phyloP scores from a whole-genome alignment of 2,888 invertebrate genomes.

The Cistogaster globosa region DNA sequence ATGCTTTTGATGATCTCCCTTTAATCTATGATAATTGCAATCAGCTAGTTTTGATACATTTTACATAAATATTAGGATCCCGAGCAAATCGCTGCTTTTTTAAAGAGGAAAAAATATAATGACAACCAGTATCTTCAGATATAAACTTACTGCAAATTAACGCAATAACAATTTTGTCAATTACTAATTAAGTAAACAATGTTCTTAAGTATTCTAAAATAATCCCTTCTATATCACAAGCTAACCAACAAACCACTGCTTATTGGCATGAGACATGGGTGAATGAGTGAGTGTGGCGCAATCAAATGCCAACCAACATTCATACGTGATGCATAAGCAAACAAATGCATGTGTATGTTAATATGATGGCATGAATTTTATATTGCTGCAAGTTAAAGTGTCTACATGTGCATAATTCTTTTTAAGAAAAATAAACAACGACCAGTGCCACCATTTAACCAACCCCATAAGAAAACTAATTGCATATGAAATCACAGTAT shows the following conservation, averaged over 20 bases:
- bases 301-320: conserved; percentile 61
- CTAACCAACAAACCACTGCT: conserved; percentile 59
- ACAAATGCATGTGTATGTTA: conserved; percentile 12
- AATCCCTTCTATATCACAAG: conserved; percentile 20
- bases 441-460: conserved; percentile 22
- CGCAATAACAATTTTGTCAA: neutral
- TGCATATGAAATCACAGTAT: conserved; percentile 18
- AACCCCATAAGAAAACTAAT: conserved; percentile 28
- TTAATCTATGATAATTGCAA: too few species aligned
- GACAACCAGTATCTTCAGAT: too few species aligned
- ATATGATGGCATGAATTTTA: conserved; percentile 55
- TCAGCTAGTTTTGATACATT: too few species aligned
- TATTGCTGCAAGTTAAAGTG: conserved; percentile 59
- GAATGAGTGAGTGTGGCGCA: conserved; percentile 63
- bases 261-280: conserved; percentile 29
- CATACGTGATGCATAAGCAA: conserved; percentile 48
- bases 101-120: too few species aligned
- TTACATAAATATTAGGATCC: too few species aligned
- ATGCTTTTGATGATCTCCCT: too few species aligned
- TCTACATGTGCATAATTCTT: conserved; percentile 65
- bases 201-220: conserved; percentile 5
- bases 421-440: conserved; percentile 37
- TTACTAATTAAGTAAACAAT: conserved; percentile 39
- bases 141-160: too few species aligned
- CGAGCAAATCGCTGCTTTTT: too few species aligned